Evolutionary conservation across 2,797 vertebrate genomes (phyloP), one percentile per base, ranked within the genome.

Genomic region (Sebastes variabilis): DNA sequence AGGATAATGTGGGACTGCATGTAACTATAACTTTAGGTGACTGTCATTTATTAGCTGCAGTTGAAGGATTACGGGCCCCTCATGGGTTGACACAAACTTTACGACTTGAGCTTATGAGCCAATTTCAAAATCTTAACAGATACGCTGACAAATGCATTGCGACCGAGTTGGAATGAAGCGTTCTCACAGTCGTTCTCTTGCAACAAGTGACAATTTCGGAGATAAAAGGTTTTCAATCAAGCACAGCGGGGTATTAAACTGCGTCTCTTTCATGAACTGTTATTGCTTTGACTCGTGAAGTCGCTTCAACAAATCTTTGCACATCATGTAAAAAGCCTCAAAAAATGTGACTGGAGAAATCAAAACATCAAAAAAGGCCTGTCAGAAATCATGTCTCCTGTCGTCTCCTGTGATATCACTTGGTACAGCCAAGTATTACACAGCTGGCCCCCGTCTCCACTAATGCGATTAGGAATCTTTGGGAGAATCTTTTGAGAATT

Each of bases 221-320:
- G 62, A 67, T 46, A 56, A 74, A 69, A 71, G 16, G 14, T 59
- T 42, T 59, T 76, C 27, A 67, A 66, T 71, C n/a, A 30, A 70
- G 55, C 79, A 54, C 46, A 52, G 68, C 18, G 27, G 73, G 77
- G 52, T 56, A 46, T 64, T 42, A 76, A 54, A 80, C 27, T 42
- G 18, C 3, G 3, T 65, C 29, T 34, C 71, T 58, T 77, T 86
- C n/a, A 59, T 71, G 20, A 70, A 67, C 24, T 18, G 42, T 22
- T 66, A 54, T 20, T 32, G 24, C 58, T 62, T 46, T 36, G 62
- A 62, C 78, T 83, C 54, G 16, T 30, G 8, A 61, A 52, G 70
- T 72, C 18, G n/a, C 30, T 66, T 60, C 55, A 7, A 72, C 68
- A 81, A 78, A 75, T 29, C 62, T 54, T 61, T 32, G 13, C 38